phyloP scores from a whole-genome alignment of 1,140 invertebrate species.

The Drosophila pseudoobscura region DNA sequence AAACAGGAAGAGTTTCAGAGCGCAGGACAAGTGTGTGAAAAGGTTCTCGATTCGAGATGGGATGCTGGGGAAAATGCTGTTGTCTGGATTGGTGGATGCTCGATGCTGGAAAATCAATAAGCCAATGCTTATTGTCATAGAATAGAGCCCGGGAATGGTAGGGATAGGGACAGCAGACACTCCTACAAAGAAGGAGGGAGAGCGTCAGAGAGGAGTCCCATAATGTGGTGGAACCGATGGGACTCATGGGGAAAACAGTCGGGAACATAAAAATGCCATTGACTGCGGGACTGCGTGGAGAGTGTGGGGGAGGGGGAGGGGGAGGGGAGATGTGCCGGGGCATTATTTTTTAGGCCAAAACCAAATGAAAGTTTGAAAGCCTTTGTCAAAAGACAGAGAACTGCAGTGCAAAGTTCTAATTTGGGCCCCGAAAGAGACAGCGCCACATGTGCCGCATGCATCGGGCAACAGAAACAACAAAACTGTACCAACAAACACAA shows the following conservation, averaged over 20 bases:
- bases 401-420: conserved; percentile 63
- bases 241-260: conserved; percentile 39
- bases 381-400: conserved; percentile 33
- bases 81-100: conserved; percentile 21
- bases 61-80: conserved; percentile 36
- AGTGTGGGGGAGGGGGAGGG: not conserved
- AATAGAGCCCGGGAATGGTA: conserved; percentile 33
- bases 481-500: conserved; percentile 65
- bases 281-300: conserved; percentile 39
- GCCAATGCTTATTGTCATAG: conserved; percentile 58
- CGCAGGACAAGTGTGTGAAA: conserved; percentile 57
- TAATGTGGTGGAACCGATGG: conserved; percentile 7
- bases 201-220: not conserved
- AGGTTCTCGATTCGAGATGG: conserved; percentile 19
- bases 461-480: conserved; percentile 42
- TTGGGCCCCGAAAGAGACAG: conserved; percentile 39
- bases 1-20: conserved; percentile 55
- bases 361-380: conserved; percentile 58
- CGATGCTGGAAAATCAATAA: conserved; percentile 62
- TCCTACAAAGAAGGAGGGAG: not conserved
- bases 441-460: conserved; percentile 29
- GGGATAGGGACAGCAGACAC: conserved; percentile 25
- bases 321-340: no score
- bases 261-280: conserved; percentile 68
- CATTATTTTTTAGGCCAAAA: conserved; percentile 1